Conservation (phyloP, 2,797 vertebrate genomes). For the Poliocrania exsul region DNA sequence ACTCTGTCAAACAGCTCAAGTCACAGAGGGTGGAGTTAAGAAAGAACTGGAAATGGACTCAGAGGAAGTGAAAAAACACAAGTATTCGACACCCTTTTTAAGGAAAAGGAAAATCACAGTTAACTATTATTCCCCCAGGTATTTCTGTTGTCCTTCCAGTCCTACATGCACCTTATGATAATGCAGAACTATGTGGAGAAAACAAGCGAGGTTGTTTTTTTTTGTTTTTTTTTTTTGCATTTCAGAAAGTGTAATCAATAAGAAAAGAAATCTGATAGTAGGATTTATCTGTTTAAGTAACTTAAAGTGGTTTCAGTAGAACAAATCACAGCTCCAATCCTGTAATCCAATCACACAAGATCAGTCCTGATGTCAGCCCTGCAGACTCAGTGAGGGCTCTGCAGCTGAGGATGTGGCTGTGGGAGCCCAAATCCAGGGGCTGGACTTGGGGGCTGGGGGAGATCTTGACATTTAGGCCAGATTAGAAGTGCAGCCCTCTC, state of each 20-base stretch:
- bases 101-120: neutral
- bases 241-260: constrained; percentile 24
- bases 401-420: neutral
- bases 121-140: neutral
- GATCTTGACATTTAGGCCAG: neutral
- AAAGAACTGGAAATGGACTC: neutral
- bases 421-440: neutral
- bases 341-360: constrained; percentile 26
- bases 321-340: constrained; percentile 28
- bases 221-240: accelerated
- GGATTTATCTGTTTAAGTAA: constrained; percentile 35
- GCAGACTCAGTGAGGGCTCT: neutral
- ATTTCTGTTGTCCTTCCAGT: neutral
- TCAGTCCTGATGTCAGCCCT: neutral
- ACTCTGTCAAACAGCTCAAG: neutral
- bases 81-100: neutral
- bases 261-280: constrained; percentile 13
- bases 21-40: neutral
- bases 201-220: neutral
- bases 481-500: neutral
- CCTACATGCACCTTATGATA: neutral
- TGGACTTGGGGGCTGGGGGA: neutral
- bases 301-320: neutral
- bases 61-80: neutral
- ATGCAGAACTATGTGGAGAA: neutral